These are phyloP conservation scores for Branchinecta lynchi DNA, from an alignment of 1,140 invertebrate genomes.

Conservation along the genomic window DNA sequence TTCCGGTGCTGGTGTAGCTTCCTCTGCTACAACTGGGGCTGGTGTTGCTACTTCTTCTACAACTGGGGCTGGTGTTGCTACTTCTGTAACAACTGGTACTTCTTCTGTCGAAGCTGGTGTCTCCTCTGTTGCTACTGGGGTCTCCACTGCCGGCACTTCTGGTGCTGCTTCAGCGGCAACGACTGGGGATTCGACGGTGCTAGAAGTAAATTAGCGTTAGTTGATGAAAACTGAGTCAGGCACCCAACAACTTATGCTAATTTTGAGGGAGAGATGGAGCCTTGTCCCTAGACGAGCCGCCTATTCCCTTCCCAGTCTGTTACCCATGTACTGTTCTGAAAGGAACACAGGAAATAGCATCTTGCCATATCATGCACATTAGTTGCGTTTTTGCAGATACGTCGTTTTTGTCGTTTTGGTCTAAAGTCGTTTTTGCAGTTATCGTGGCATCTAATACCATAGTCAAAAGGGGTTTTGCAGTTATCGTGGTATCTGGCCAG, in stretches of 20 bases:
- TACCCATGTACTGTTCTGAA: no score
- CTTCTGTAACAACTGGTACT: not conserved
- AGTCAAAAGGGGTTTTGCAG: no score
- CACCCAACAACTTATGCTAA: not conserved
- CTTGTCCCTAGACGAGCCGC: not conserved
- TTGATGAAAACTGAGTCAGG: not conserved
- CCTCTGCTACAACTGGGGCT: not conserved
- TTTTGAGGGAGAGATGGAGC: not conserved
- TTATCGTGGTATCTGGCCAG: no score
- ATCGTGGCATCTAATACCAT: no score
- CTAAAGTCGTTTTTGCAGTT: no score
- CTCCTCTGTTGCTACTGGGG: not conserved
- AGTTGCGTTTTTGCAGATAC: no score
- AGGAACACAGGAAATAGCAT: no score
- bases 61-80: not conserved
- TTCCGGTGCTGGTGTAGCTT: not conserved
- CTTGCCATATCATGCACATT: no score
- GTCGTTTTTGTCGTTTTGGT: no score
- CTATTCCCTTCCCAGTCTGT: not conserved
- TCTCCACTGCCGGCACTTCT: not conserved
- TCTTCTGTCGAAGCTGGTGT: not conserved
- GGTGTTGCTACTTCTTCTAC: not conserved
- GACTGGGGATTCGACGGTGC: not conserved
- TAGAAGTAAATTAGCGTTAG: not conserved
- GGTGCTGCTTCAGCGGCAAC: not conserved